Evolutionary conservation across 2,888 invertebrate genomes (phyloP), one percentile per base, ranked within the genome.

Genomic region (Lottia gigantea): DNA sequence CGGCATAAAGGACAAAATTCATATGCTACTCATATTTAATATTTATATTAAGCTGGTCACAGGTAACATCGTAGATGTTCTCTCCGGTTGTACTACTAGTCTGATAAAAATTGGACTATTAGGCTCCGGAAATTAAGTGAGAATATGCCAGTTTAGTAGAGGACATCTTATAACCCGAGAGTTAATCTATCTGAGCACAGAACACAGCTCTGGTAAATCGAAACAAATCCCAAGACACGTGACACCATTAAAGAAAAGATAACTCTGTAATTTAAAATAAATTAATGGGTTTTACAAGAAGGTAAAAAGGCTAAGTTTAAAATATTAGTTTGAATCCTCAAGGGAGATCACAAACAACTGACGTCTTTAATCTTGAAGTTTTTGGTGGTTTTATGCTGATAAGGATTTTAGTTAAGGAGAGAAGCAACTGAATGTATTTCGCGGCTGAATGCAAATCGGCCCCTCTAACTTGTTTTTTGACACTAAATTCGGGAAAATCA

Each of bases 231-330:
- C 55, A 55, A 23, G 23, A 23, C 55, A 23, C 55, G 55, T 55
- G 55, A 55, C 55, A 55, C 23, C 55, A 55, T 55, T 55, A 19
- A 55, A 55, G 55, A 55, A 55, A 55, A 55, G 55, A 55, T 55
- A 55, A 55, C 55, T 55, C 55, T 19, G 23, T 23, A 55, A 55
- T 55, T 55, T 55, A 55, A 23, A 55, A 55, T 23, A 55, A 55
- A 55, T 55, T 55, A 55, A 55, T 55, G 55, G 23, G 19, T 55
- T 55, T 23, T 23, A 55, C 55, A 55, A 19, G 55, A 55, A 19
- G 55, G 19, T 55, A 23, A 12, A 23, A 55, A 55, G 19, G 19
- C 55, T 23, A 23, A 11, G 19, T 19, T 19, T 19, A 55, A 55
- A 55, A 55, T 55, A 23, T 23, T 55, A 19, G 23, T 23, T 55